A percentile compares a stretch with the other conserved stretches of the same genome.
Evolutionary conservation across 2,113 vertebrate species (phyloP).

Genomic region (Lycocorax pyrrhopterus): DNA sequence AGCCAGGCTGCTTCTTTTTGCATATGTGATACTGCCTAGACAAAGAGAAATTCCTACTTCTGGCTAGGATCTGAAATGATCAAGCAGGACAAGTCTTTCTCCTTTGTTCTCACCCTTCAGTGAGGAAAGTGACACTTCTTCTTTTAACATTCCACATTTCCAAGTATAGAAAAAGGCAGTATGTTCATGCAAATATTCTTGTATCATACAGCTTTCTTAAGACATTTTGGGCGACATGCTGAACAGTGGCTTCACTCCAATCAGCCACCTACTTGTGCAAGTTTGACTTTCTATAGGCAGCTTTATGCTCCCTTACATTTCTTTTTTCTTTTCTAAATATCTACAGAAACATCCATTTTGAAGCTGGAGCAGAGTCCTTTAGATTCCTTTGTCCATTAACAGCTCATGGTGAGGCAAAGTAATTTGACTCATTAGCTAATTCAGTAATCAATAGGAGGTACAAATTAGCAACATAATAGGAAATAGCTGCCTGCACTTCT

Average conservation of each 20-base stretch:
- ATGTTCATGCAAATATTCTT: not conserved
- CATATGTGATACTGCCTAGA: not conserved
- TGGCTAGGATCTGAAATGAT: not conserved
- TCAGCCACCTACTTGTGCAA: conserved; percentile 29
- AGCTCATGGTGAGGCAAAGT: not conserved
- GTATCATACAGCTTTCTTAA: not conserved
- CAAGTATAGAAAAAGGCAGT: not conserved
- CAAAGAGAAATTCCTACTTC: not conserved
- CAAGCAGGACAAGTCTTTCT: not conserved
- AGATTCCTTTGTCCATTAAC: not conserved
- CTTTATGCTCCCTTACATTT: not conserved
- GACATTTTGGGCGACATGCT: not conserved
- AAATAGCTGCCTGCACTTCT: not conserved
- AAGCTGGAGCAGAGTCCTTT: not conserved
- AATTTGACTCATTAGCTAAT: conserved; percentile 1
- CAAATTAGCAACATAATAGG: not conserved
- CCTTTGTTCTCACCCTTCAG: not conserved
- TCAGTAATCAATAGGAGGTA: not conserved
- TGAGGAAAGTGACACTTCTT: not conserved
- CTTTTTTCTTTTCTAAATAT: not conserved
- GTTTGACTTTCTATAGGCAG: conserved; percentile 6
- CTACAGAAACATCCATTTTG: conserved; percentile 12
- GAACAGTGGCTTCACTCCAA: conserved; percentile 26
- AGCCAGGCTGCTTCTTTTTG: not conserved
- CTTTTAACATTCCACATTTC: not conserved